Evolutionary conservation across 1,140 invertebrate species (phyloP).

Genomic region (Globodera ellingtonae): DNA sequence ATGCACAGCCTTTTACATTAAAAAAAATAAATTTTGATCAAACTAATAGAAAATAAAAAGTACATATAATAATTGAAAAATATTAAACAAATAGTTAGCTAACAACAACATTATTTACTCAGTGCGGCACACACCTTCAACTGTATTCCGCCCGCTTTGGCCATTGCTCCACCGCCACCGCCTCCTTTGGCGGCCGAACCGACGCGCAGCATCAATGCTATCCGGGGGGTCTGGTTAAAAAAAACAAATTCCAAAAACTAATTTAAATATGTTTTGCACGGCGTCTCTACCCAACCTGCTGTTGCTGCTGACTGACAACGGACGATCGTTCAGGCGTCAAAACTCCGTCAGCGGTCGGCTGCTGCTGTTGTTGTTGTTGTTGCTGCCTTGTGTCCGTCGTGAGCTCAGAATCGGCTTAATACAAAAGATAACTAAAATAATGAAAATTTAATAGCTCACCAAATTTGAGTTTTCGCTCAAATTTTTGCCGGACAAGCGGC

Average conservation of each 20-base stretch:
- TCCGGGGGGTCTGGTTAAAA: background rate
- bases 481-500: conserved; percentile 51
- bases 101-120: background rate
- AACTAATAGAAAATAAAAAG: background rate
- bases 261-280: no score
- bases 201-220: conserved; percentile 25
- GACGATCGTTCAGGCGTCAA: conserved; percentile 41
- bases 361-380: background rate
- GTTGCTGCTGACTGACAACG: background rate
- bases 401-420: background rate
- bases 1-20: background rate
- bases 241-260: background rate
- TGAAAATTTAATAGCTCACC: conserved; percentile 29
- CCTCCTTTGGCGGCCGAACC: background rate
- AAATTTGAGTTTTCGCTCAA: conserved; percentile 54
- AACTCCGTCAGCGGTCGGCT: background rate
- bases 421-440: conserved; percentile 2
- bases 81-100: no score
- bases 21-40: background rate
- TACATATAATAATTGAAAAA: no score
- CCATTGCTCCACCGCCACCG: background rate
- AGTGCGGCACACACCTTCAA: conserved; percentile 8
- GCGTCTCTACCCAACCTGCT: no score
- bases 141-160: conserved; percentile 13
- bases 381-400: background rate